Percentiles rank a stretch among this genome's conserved stretches.
phyloP scores from a whole-genome alignment of 2,113 vertebrate species.

The Chaenocephalus aceratus region DNA sequence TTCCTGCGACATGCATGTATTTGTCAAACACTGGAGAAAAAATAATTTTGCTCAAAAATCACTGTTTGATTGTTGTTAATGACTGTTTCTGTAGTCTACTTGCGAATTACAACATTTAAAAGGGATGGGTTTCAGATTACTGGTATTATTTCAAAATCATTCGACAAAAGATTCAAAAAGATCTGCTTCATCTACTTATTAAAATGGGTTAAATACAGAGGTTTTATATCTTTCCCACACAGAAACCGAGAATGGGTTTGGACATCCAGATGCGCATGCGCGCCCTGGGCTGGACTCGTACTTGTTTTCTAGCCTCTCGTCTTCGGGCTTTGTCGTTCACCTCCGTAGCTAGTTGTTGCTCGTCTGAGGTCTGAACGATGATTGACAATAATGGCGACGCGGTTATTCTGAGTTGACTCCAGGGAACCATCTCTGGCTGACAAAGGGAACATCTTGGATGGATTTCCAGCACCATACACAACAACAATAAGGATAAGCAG shows the following conservation, averaged over 20 bases:
- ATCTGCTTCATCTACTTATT: not conserved
- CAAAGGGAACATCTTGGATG: slow-evolving; percentile 40
- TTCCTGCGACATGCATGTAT: not conserved
- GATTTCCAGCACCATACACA: not conserved
- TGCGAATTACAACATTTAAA: not conserved
- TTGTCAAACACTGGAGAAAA: no score
- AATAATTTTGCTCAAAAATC: no score
- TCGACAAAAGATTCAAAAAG: not conserved
- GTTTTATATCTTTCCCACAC: not conserved
- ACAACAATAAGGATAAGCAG: slow-evolving; percentile 19
- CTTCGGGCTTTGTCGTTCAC: slow-evolving; percentile 71
- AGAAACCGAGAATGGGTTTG: not conserved
- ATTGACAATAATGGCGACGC: slow-evolving; percentile 87
- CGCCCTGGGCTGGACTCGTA: not conserved
- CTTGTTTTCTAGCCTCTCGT: slow-evolving; percentile 57
- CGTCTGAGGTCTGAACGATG: slow-evolving; percentile 68
- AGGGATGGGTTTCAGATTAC: not conserved
- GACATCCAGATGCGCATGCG: slow-evolving; percentile 30
- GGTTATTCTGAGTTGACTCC: slow-evolving; percentile 76
- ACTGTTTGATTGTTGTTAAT: no score
- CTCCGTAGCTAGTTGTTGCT: slow-evolving; percentile 75
- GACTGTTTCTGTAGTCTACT: no score
- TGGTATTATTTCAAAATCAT: not conserved
- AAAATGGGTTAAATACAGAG: not conserved
- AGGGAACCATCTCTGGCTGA: slow-evolving; percentile 62